Evolutionary conservation across 1,140 invertebrate genomes (phyloP).

Genomic region (Sipha flava): DNA sequence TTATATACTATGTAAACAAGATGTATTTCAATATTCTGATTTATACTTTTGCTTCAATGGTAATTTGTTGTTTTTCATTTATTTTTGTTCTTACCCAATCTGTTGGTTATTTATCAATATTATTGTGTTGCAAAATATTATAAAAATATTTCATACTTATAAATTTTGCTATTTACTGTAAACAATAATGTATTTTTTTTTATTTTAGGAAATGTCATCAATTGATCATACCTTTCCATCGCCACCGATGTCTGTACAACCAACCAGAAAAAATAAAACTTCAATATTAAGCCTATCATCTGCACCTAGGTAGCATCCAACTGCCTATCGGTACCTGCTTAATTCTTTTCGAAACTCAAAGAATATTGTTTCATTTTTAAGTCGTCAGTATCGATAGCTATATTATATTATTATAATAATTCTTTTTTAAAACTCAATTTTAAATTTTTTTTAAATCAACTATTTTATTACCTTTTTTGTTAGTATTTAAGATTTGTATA

Average conservation of each 20-base stretch:
- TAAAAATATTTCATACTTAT: no score
- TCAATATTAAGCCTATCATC: conserved; percentile 52
- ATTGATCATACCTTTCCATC: conserved; percentile 55
- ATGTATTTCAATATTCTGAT: no score
- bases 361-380: conserved; percentile 21
- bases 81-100: not conserved
- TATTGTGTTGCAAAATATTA: no score
- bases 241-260: conserved; percentile 70
- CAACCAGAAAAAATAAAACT: conserved; percentile 62
- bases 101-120: no score
- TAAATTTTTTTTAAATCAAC: not conserved
- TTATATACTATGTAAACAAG: no score
- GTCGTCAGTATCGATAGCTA: conserved; percentile 23
- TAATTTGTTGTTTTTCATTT: not conserved
- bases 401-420: conserved; percentile 31
- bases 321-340: not conserved
- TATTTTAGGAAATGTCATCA: conserved; percentile 49
- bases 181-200: not conserved
- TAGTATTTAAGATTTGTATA: conserved; percentile 30
- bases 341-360: conserved; percentile 18
- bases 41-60: not conserved
- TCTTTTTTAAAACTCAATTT: not conserved
- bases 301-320: conserved; percentile 13
- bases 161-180: no score
- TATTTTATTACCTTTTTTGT: conserved; percentile 20